Evolutionary conservation across 1,140 invertebrate genomes (phyloP).

Genomic region (Chironomus tepperi): DNA sequence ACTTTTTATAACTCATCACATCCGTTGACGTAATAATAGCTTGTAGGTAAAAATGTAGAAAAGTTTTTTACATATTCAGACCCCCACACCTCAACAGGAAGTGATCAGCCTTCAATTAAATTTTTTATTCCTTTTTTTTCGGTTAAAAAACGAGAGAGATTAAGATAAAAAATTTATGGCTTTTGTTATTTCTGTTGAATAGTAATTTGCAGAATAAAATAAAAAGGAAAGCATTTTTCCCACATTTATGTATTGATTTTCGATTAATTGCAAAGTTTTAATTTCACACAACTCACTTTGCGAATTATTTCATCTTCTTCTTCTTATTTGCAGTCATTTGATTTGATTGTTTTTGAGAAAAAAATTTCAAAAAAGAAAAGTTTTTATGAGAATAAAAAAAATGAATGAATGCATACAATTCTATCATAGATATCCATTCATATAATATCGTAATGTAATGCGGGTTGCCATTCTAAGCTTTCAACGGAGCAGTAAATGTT

Average conservation of each 20-base stretch:
- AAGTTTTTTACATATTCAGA: not conserved
- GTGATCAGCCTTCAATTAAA: constrained; percentile 1
- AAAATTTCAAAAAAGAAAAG: too few relatives aligned
- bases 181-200: constrained; percentile 14
- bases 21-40: constrained; percentile 6
- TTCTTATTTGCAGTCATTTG: not conserved
- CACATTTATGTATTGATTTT: not conserved
- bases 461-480: not conserved
- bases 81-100: not conserved
- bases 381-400: too few relatives aligned
- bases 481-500: too few relatives aligned
- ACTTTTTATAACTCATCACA: constrained; percentile 13
- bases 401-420: not conserved
- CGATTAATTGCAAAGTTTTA: not conserved
- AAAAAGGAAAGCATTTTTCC: not conserved
- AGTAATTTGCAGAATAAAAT: constrained; percentile 13
- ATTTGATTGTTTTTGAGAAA: not conserved
- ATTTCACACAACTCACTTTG: not conserved
- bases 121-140: not conserved
- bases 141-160: not conserved
- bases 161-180: constrained; percentile 9
- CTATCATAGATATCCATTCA: not conserved
- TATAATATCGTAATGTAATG: not conserved
- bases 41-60: constrained; percentile 3
- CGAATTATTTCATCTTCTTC: not conserved